A percentile compares a stretch with the other conserved stretches of the same genome.
These are phyloP conservation scores for Spheniscus mendiculus DNA, from an alignment of 2,113 vertebrate species.

Conservation along the genomic window DNA sequence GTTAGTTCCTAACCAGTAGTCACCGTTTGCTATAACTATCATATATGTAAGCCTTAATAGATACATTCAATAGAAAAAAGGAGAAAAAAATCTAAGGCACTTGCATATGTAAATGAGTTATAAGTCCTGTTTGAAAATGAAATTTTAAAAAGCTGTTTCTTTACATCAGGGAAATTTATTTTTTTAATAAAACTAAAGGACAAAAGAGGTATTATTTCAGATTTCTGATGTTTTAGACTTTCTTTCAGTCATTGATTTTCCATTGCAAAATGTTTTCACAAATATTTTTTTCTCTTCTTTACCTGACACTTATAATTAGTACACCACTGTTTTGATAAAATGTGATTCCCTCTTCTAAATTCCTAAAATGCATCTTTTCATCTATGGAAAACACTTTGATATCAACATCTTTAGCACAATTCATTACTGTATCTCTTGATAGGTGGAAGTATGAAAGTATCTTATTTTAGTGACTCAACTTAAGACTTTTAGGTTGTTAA, in stretches of 20 bases:
- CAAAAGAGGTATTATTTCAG: not conserved
- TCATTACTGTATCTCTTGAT: not conserved
- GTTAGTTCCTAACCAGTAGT: not conserved
- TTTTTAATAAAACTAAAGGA: not conserved
- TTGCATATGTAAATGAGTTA: not conserved
- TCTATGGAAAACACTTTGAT: not conserved
- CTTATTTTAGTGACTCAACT: not conserved
- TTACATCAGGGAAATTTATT: not conserved
- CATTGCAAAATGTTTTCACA: not conserved
- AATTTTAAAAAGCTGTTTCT: not conserved
- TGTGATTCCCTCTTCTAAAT: not conserved
- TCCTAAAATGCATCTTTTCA: not conserved
- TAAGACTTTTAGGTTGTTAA: not conserved
- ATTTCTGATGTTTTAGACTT: not conserved
- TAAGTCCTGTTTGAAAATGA: not conserved
- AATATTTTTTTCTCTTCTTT: not conserved
- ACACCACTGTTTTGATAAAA: not conserved
- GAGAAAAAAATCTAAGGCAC: not conserved
- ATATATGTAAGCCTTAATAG: not conserved
- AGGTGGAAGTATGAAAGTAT: not conserved
- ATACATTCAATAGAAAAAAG: not conserved
- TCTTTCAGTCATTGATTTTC: not conserved
- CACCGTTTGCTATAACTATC: not conserved
- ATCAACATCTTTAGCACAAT: not conserved
- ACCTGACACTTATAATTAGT: not conserved